Evolutionary conservation across 1,140 invertebrate genomes (phyloP).

Genomic region (Leptoteleia sp.): DNA sequence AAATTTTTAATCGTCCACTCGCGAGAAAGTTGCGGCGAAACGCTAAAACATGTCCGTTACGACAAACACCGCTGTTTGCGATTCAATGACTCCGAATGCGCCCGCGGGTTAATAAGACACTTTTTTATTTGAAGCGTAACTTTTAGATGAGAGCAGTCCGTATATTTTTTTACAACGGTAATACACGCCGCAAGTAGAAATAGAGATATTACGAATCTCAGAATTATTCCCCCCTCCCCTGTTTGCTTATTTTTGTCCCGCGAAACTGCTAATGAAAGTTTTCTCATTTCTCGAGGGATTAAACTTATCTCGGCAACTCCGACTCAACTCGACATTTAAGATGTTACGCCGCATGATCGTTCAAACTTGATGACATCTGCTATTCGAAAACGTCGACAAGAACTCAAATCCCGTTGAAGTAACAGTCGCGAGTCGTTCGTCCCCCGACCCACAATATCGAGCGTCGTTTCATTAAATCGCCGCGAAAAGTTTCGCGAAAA

Average conservation of each 20-base stretch:
- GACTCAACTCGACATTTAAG: slow-evolving; percentile 62
- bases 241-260: slow-evolving; percentile 64
- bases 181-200: slow-evolving; percentile 35
- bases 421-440: slow-evolving; percentile 15
- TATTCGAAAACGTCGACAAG: slow-evolving; percentile 46
- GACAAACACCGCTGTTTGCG: slow-evolving; percentile 19
- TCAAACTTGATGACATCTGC: slow-evolving; percentile 64
- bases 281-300: slow-evolving; percentile 67
- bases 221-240: slow-evolving; percentile 55
- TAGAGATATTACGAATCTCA: slow-evolving; percentile 48
- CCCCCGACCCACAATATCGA: slow-evolving; percentile 4
- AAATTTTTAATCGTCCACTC: too few relatives aligned
- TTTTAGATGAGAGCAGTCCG: slow-evolving; percentile 39
- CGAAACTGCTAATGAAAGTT: slow-evolving; percentile 65
- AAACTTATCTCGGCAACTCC: slow-evolving; percentile 59
- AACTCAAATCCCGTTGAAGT: slow-evolving; percentile 25
- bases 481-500: too few relatives aligned
- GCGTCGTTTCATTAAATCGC: not conserved
- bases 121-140: slow-evolving; percentile 53
- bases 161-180: slow-evolving; percentile 46
- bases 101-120: slow-evolving; percentile 39
- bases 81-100: slow-evolving; percentile 45
- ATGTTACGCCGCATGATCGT: slow-evolving; percentile 60
- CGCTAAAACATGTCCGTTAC: slow-evolving; percentile 29
- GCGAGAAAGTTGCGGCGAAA: too few relatives aligned